Base-by-base conservation (phyloP, 1,140 invertebrate genomes). In the Araneus ventricosus region DNA sequence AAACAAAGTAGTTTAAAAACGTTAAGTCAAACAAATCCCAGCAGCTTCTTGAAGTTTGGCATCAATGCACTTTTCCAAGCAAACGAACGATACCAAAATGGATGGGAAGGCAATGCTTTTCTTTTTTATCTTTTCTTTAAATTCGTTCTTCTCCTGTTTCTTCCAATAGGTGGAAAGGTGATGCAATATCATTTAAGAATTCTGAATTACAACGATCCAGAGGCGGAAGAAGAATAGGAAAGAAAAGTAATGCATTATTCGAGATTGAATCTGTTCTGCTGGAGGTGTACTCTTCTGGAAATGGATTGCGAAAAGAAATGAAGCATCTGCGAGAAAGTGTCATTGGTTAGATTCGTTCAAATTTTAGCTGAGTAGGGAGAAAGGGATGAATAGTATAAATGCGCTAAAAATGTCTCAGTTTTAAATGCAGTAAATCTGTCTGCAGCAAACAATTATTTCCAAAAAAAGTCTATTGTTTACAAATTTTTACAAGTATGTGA, bases 131-230 rank as follows among this genome's bases (percentile, higher is more conserved):
- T 4, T 30, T 75, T 10, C 14, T 34, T 75, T 2, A 30, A 30
- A 20, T 30, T 75, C 3, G 30, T 75, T n/a, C n/a, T 17, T 34
- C 8, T 14, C 34, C 27, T 37, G 6, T 75, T 75, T 34, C 4
- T 63, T n/a, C 59, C 67, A 34, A 34, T 34, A 10, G 3, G 10
- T 37, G 2, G 27, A 75, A 75, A 75, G 5, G 45, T 37, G 84
- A 59, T 61, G 84, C 27, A 86, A 86, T 86, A 86, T 86, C 52
- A 61, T 52, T 86, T 59, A 86, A 34, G 84, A 59, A 86, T 61
- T 86, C 20, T 86, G 14, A 34, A 22, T 57, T 59, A 37, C 84
- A 34, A 86, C 27, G 20, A 30, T n/a, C 45, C 22, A 17, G 41
- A 37, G 34, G 5, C 2, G 0, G 30, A 37, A 30, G 5, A 39